Conservation (phyloP, 2,113 vertebrate species). For the Spea multiplicata region DNA sequence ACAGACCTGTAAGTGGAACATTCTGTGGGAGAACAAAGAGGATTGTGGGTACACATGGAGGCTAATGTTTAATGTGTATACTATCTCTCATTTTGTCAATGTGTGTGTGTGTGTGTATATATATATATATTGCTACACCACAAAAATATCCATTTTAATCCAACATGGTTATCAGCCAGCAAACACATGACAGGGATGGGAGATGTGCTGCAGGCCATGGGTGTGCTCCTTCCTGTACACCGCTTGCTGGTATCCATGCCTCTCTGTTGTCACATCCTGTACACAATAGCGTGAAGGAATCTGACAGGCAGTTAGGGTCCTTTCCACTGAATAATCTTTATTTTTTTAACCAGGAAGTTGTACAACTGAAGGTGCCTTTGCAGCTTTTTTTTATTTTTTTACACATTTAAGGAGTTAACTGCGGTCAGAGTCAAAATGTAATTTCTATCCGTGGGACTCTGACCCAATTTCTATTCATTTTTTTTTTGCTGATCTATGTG, state of each 20-base stretch:
- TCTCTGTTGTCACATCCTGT: constrained; percentile 18
- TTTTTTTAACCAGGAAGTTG: constrained; percentile 9
- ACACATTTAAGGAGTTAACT: constrained; percentile 24
- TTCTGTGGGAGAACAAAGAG: too few species aligned
- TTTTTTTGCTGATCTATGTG: constrained; percentile 33
- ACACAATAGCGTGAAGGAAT: neutral
- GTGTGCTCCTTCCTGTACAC: neutral
- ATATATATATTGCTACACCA: too few species aligned
- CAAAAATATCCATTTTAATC: too few species aligned
- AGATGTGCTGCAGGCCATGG: neutral
- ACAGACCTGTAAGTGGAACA: too few species aligned
- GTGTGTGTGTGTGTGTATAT: too few species aligned
- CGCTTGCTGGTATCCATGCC: neutral
- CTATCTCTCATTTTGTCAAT: too few species aligned
- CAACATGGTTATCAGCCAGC: too few species aligned
- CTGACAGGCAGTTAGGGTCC: constrained; percentile 2
- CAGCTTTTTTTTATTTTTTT: constrained; percentile 10
- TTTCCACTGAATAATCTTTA: constrained; percentile 28
- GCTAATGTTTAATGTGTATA: too few species aligned
- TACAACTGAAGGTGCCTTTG: neutral
- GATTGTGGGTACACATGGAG: too few species aligned
- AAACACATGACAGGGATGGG: neutral
- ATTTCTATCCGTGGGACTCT: constrained; percentile 24
- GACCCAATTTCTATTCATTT: constrained; percentile 38
- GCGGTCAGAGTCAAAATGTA: constrained; percentile 37